Percentiles rank a stretch among this genome's conserved stretches.
phyloP scores from a whole-genome alignment of 30 jellyfish, hydroid and myxozoan genomes.

The Turritopsis rubra region DNA sequence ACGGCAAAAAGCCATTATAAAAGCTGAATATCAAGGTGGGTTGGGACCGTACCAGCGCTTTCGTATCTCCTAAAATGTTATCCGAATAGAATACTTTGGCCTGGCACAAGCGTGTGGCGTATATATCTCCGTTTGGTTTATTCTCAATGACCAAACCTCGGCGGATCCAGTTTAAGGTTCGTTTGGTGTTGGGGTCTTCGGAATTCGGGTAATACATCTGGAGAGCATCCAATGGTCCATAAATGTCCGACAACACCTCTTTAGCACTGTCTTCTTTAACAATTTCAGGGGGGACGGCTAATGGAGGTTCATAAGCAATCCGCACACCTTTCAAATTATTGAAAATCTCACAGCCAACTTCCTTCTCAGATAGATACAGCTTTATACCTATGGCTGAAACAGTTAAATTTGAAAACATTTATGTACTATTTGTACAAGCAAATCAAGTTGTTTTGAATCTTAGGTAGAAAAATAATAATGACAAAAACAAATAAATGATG shows the following conservation, averaged over 20 bases:
- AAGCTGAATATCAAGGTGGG: constrained; percentile 61
- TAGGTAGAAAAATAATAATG: neutral
- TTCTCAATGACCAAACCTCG: constrained; percentile 77
- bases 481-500: neutral
- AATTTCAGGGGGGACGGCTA: constrained; percentile 64
- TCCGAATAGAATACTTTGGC: constrained; percentile 63
- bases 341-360: constrained; percentile 27
- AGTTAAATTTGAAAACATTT: neutral
- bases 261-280: constrained; percentile 57
- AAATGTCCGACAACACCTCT: constrained; percentile 53
- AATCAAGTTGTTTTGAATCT: neutral
- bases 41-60: constrained; percentile 56
- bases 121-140: constrained; percentile 50
- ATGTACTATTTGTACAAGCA: neutral
- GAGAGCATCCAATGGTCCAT: constrained; percentile 84
- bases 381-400: constrained; percentile 34
- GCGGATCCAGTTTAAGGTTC: constrained; percentile 44
- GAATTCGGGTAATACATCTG: constrained; percentile 82
- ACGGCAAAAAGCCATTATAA: constrained; percentile 45
- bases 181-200: constrained; percentile 40
- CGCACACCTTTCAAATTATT: constrained; percentile 68
- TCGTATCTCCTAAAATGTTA: constrained; percentile 37
- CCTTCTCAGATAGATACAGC: constrained; percentile 40
- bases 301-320: constrained; percentile 74
- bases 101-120: constrained; percentile 84